Conservation (phyloP, 2,797 vertebrate species). For the Anas capensis region DNA sequence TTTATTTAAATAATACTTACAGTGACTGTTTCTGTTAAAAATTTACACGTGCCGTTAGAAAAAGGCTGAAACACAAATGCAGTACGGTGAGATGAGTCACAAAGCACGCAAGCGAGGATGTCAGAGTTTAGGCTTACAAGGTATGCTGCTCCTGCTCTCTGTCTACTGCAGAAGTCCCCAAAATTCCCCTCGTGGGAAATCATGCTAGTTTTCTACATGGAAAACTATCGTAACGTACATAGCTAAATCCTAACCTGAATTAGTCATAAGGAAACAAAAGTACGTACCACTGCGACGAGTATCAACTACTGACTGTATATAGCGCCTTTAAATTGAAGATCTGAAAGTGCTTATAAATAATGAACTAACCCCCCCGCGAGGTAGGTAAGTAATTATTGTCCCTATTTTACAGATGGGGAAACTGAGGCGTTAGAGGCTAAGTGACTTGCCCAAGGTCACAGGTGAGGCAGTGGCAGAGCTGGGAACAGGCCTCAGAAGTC, state of each 20-base stretch:
- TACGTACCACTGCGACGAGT: background rate
- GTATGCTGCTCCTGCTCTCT: background rate
- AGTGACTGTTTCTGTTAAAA: slow-evolving; percentile 46
- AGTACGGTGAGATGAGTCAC: slow-evolving; percentile 5
- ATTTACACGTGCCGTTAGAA: background rate
- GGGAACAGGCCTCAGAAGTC: background rate
- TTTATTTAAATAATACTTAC: slow-evolving; percentile 67
- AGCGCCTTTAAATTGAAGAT: slow-evolving; percentile 57
- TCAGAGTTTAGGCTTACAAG: slow-evolving; percentile 23
- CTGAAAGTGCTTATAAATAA: slow-evolving; percentile 59
- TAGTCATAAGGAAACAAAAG: slow-evolving; percentile 49
- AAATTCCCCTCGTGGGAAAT: slow-evolving; percentile 34
- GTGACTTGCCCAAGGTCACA: slow-evolving; percentile 73
- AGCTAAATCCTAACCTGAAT: slow-evolving; percentile 47
- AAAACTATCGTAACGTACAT: background rate
- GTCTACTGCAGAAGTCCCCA: slow-evolving; percentile 1
- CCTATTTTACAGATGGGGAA: slow-evolving; percentile 75
- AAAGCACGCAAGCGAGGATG: slow-evolving; percentile 28
- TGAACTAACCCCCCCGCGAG: slow-evolving; percentile 65
- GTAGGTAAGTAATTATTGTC: slow-evolving; percentile 69
- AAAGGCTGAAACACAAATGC: slow-evolving; percentile 20
- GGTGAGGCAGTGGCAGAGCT: slow-evolving; percentile 34
- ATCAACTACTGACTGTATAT: slow-evolving; percentile 28
- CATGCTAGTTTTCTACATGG: slow-evolving; percentile 30
- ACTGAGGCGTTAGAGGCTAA: slow-evolving; percentile 52